Evolutionary conservation across 1,140 invertebrate species (phyloP), one percentile per base, ranked within the genome.

Genomic region (Drosophila kepulauana): DNA sequence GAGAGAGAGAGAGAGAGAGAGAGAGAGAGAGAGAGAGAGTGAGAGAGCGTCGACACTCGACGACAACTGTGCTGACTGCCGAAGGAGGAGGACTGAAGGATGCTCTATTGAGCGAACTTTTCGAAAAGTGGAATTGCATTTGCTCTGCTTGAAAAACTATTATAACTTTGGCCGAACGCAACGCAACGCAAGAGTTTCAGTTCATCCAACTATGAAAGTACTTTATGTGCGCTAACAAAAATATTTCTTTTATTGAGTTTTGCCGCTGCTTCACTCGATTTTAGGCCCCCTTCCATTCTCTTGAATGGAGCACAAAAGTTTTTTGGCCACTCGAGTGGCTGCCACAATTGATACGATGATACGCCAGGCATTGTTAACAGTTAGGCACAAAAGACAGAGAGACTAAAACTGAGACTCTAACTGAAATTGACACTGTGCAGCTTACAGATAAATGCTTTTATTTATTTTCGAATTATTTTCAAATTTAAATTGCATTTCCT

Each of bases 221-320:
- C 84, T 88, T 88, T 88, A 88, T 89, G 84, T 89, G 74, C 82
- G 85, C 84, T 88, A 88, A 89, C 85, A 89, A 88, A 88, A 88
- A 88, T 88, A 88, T 88, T 88, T 88, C 84, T 88, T 88, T 88
- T 89, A 88, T 88, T 88, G 84, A 88, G 84, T 88, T 88, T 84
- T 62, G 41, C 65, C 67, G 20, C 63, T 52, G 41, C 69, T 25
- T 41, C 52, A 74, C 51, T 73, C 77, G 61, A 81, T 84, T 81
- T 84, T 84, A 85, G 81, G 81, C 81, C 20, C 25, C 48, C 16
- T 5, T 20, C 46, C 33, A 35, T 6, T 5, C 64, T 59, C 79
- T 82, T 74, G 79, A 68, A 75, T 72, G 70, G 49, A 58, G 43
- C 71, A 68, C 68, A 69, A 78, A 86, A 78, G 63, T 86, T 86